These are phyloP conservation scores for Pseudochirops cupreus DNA, from an alignment of 2,797 vertebrate genomes.

Conservation along the genomic window DNA sequence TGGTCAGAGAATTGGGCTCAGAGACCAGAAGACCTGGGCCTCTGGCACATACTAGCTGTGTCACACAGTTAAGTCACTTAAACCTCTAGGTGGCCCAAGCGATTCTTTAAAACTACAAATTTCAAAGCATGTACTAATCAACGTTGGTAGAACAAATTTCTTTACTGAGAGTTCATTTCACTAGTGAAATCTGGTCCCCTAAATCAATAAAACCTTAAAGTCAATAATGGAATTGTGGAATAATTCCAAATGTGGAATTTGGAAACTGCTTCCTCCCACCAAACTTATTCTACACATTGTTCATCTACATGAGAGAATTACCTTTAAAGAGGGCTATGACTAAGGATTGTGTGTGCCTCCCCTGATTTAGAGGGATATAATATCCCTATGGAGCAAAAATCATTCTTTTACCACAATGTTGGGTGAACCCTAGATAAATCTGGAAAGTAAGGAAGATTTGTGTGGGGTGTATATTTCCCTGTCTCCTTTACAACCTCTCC, in stretches of 20 bases:
- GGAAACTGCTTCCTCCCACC: not conserved
- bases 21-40: not conserved
- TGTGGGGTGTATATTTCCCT: not conserved
- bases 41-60: not conserved
- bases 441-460: not conserved
- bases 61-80: not conserved
- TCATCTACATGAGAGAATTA: not conserved
- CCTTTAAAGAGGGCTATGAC: not conserved
- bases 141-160: not conserved
- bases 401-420: not conserved
- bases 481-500: not conserved
- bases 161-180: not conserved
- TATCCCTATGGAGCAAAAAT: not conserved
- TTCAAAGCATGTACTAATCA: not conserved
- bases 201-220: not conserved
- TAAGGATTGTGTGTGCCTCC: not conserved
- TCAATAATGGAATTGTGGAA: no score
- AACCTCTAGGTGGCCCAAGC: not conserved
- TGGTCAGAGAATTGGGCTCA: not conserved
- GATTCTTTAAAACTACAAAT: not conserved
- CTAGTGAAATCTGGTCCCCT: not conserved
- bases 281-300: not conserved
- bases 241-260: not conserved
- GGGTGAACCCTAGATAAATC: not conserved
- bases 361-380: not conserved